Base-by-base conservation (phyloP, 2,797 vertebrate genomes). In the Astyanax mexicanus region DNA sequence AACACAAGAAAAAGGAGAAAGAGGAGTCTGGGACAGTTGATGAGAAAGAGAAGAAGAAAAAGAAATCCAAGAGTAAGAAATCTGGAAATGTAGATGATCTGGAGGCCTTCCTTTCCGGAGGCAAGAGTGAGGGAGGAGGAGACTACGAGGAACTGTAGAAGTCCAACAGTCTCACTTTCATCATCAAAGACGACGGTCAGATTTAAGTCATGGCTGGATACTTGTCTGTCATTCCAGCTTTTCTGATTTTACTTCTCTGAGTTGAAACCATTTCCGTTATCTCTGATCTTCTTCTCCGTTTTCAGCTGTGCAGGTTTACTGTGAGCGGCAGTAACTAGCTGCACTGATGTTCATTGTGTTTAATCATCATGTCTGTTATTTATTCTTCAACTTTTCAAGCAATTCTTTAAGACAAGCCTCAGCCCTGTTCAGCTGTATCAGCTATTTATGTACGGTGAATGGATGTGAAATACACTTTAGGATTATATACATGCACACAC, bases 101-200 rank as follows among this genome's bases (percentile, higher is more conserved):
- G 77, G 95, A 96, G 85, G 94, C 93, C 58, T 96, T 95, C 74
- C 89, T 95, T 69, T 92, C 93, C 0, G 93, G 93, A 7, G 84
- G 81, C 88, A 84, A 87, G 0, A 84, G 5, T 0, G 90, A 90
- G 1, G 92, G 91, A 0, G 94, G 91, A 0, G 94, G 92, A 38
- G 94, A 94, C 84, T 96, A 96, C 0, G 94, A 95, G 86, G 95
- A 94, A 77, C 93, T 95, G 62, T 95, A 94, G 90, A 25, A 40
- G 35, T 76, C 9, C 12, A 62, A 0, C 19, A 35, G 35, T 58
- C 69, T 69, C 71, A 66, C 67, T 65, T 67, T 65, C 15, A 40
- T 32, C 62, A 15, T 25, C 9, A 57, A n/a, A 37, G 8, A 38
- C 29, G 21, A 15, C 1, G 12, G 10, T 40, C 27, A 45, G 44